Conservation (phyloP, 2,797 vertebrate species). For the Chelmon rostratus region DNA sequence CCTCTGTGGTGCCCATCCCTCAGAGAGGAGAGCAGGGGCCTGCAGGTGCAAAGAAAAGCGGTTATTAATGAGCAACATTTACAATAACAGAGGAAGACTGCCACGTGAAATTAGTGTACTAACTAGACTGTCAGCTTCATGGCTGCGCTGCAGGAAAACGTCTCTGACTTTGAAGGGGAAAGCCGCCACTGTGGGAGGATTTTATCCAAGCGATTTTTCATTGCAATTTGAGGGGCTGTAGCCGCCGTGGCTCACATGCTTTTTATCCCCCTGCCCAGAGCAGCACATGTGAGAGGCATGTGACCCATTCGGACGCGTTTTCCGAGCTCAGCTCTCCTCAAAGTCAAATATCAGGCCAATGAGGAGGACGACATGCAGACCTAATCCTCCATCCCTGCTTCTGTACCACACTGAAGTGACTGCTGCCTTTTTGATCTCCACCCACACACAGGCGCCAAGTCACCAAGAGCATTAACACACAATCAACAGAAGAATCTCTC, state of each 20-base stretch:
- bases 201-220: constrained; percentile 35
- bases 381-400: constrained; percentile 61
- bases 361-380: constrained; percentile 22
- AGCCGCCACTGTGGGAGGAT: constrained; percentile 15
- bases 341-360: constrained; percentile 64
- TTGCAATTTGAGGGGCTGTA: constrained; percentile 45
- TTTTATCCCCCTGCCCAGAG: constrained; percentile 45
- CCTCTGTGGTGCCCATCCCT: constrained; percentile 93
- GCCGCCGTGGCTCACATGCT: constrained; percentile 64
- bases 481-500: constrained; percentile 2
- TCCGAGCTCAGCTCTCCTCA: constrained; percentile 50
- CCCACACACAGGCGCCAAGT: constrained; percentile 38
- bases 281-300: constrained; percentile 79
- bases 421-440: constrained; percentile 59
- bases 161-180: constrained; percentile 10
- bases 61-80: constrained; percentile 16
- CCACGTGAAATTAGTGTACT: background rate
- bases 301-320: constrained; percentile 65
- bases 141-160: constrained; percentile 11
- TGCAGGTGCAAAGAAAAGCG: constrained; percentile 34
- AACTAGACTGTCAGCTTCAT: background rate
- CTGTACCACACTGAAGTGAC: constrained; percentile 33
- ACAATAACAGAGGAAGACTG: constrained; percentile 18
- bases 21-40: constrained; percentile 56
- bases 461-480: constrained; percentile 7